These are phyloP conservation scores for Psittacula cyanocephala DNA, from an alignment of 2,113 vertebrate genomes.

Conservation along the genomic window DNA sequence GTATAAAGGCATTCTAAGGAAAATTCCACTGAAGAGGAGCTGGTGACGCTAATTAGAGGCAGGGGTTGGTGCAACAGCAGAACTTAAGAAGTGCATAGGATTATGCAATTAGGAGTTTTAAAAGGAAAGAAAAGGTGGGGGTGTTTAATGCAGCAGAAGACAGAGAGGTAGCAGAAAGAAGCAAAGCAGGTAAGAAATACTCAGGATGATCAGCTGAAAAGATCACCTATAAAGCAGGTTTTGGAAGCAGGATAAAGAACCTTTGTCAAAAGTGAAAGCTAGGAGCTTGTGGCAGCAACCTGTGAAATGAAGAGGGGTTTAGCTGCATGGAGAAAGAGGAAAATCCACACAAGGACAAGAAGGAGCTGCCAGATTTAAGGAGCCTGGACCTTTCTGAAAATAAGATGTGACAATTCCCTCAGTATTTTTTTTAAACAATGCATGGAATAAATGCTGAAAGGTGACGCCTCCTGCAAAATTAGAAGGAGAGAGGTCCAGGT, in stretches of 20 bases:
- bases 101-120: neutral
- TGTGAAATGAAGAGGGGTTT: neutral
- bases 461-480: neutral
- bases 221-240: neutral
- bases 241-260: neutral
- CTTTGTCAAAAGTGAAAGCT: neutral
- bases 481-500: neutral
- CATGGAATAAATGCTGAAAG: neutral
- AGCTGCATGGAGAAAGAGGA: neutral
- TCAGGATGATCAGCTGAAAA: neutral
- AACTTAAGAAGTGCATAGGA: neutral
- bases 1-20: neutral
- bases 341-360: neutral
- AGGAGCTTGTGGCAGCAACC: neutral
- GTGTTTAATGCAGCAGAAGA: neutral
- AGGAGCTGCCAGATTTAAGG: neutral
- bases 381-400: neutral
- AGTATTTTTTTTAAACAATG: neutral
- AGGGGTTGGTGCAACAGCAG: neutral
- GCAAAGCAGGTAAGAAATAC: neutral
- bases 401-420: neutral
- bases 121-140: neutral
- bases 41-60: neutral
- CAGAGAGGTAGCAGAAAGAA: neutral
- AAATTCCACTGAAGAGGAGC: neutral